Evolutionary conservation across 1,140 invertebrate species (phyloP), one percentile per base, ranked within the genome.

Genomic region (Camponotus vicinus): DNA sequence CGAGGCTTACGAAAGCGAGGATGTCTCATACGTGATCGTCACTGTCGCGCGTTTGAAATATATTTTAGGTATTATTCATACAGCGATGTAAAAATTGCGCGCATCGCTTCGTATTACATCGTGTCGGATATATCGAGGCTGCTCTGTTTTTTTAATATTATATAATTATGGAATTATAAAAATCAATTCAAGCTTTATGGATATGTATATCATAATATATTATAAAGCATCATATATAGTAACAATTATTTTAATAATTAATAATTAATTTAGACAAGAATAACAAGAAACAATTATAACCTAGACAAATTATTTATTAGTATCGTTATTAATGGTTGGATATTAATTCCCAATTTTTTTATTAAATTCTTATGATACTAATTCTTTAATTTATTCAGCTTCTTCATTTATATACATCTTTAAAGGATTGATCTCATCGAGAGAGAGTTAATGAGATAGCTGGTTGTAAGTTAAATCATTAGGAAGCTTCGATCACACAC

Each of bases 1-100:
- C 79, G 88, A 90, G 82, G 86, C 70, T 61, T 70, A 67, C 78
- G 86, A 57, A 61, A 57, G 86, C 42, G 79, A 86, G 88, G 84
- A 85, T 55, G 77, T 40, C 11, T 69, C 11, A 66, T 84, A 52
- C 49, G 73, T 45, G 73, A 64, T 32, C 59, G 52, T 3, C 18
- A 21, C 18, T 70, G 42, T 42, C 18, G 18, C 21, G 27, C 69
- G 27, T 15, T 52, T 6, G 0, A 37, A 15, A 59, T 40, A 37
- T 21, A 42, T 73, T 71, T 52, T 27, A 73, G 18, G 9, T 32
- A 59, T 61, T 37, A 61, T 37, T 32, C 15, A 71, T 59, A 59
- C 27, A n/a, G n/a, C 63, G 18, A 37, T 40, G 34, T 0, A 7
- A 71, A 34, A 80, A 71, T 71, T 18, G 52, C 34, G 34, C 34